phyloP scores from a whole-genome alignment of 2,888 invertebrate genomes.

The Azorinus chamasolen region DNA sequence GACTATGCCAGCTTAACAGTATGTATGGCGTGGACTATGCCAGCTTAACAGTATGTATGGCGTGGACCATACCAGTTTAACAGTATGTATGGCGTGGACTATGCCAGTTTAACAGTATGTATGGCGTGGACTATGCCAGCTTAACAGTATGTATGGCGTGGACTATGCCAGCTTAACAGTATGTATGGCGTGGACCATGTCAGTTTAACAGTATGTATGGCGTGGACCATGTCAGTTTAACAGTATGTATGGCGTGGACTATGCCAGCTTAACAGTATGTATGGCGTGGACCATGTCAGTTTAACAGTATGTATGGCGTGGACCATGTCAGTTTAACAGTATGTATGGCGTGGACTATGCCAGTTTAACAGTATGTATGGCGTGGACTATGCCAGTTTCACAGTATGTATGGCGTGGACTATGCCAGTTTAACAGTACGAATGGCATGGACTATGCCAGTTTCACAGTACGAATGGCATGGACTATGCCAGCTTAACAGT shows the following conservation, averaged over 20 bases:
- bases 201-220: conserved; percentile 1
- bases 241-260: conserved; percentile 46
- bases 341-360: conserved; percentile 44
- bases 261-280: conserved; percentile 20
- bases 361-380: conserved; percentile 1
- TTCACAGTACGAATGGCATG: conserved; percentile 27
- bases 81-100: conserved; percentile 1
- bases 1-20: conserved; percentile 28
- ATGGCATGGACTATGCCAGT: too few species aligned
- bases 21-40: too few species aligned
- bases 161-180: too few species aligned
- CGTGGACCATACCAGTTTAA: conserved; percentile 26
- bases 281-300: conserved; percentile 36
- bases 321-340: too few species aligned
- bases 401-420: conserved; percentile 46
- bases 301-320: conserved; percentile 4
- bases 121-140: conserved; percentile 35
- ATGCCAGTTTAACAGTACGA: conserved; percentile 7
- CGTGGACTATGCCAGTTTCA: too few species aligned
- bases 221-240: too few species aligned
- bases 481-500: conserved; percentile 28
- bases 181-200: conserved; percentile 43
- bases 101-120: too few species aligned
- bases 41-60: too few species aligned
- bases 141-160: conserved; percentile 4